A percentile compares a stretch with the other conserved stretches of the same genome.
Evolutionary conservation across 2,888 invertebrate genomes (phyloP).

Genomic region (Oxyteleia sp.): DNA sequence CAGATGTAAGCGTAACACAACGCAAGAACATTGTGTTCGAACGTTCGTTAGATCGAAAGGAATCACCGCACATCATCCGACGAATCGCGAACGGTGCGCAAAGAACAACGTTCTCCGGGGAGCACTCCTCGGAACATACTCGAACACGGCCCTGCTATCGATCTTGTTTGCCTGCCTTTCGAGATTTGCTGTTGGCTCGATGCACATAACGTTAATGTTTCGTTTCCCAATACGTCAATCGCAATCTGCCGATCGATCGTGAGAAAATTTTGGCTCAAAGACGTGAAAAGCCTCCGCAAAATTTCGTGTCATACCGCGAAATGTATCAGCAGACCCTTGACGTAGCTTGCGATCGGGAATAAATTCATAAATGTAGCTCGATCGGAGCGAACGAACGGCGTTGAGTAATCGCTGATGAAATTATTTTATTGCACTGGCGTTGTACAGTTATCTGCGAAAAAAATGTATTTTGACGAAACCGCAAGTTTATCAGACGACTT

Average conservation of each 20-base stretch:
- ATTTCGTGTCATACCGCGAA: slow-evolving; percentile 43
- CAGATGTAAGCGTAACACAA: slow-evolving; percentile 51
- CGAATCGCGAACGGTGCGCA: slow-evolving; percentile 40
- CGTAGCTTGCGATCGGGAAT: slow-evolving; percentile 8
- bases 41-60: slow-evolving; percentile 56
- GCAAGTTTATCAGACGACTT: background rate
- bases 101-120: slow-evolving; percentile 54
- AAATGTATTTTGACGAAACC: slow-evolving; percentile 4
- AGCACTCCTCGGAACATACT: slow-evolving; percentile 61
- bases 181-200: slow-evolving; percentile 58
- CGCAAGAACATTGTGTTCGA: slow-evolving; percentile 50
- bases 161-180: slow-evolving; percentile 74
- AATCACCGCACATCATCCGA: slow-evolving; percentile 58
- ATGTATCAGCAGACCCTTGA: slow-evolving; percentile 22
- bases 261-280: slow-evolving; percentile 75
- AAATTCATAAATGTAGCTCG: slow-evolving; percentile 9
- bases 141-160: slow-evolving; percentile 73
- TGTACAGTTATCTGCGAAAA: slow-evolving; percentile 5
- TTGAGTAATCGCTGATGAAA: slow-evolving; percentile 8
- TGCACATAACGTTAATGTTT: slow-evolving; percentile 37
- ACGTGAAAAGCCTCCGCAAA: slow-evolving; percentile 42
- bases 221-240: slow-evolving; percentile 75
- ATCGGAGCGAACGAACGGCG: background rate
- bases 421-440: background rate
- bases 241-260: slow-evolving; percentile 74